These are phyloP conservation scores for Thamnaconus septentrionalis DNA, from an alignment of 2,113 vertebrate species.

Conservation along the genomic window DNA sequence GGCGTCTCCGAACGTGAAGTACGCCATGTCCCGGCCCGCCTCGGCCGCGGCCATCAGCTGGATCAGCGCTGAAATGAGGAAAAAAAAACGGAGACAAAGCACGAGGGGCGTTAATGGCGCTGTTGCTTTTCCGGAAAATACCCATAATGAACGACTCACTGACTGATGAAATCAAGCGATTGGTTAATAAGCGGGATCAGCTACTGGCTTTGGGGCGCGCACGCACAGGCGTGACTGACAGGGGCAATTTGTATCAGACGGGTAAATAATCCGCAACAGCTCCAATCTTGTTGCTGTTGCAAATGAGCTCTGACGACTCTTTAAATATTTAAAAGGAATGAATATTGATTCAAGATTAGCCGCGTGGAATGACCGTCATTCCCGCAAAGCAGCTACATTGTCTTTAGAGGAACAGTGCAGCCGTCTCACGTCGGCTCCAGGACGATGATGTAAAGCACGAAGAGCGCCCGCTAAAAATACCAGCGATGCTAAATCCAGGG, in stretches of 20 bases:
- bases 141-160: constrained; percentile 39
- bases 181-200: constrained; percentile 43
- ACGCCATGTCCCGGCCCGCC: constrained; percentile 90
- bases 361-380: no score
- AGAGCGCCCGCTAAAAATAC: constrained; percentile 49
- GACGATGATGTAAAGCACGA: constrained; percentile 31
- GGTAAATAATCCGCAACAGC: constrained; percentile 47
- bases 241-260: constrained; percentile 22
- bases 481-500: constrained; percentile 35
- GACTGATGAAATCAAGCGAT: constrained; percentile 34
- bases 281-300: constrained; percentile 34
- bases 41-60: constrained; percentile 93
- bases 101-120: not conserved
- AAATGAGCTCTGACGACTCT: constrained; percentile 48
- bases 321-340: constrained; percentile 68
- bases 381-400: not conserved
- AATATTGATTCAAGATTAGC: constrained; percentile 57
- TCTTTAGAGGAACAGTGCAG: not conserved
- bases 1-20: constrained; percentile 94
- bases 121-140: constrained; percentile 5
- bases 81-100: constrained; percentile 2
- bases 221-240: no score
- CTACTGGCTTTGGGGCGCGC: not conserved
- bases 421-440: constrained; percentile 16
- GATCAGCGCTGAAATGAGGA: constrained; percentile 84